Percentiles rank a stretch among this genome's conserved stretches.
These are phyloP conservation scores for Drosophila greeni DNA, from an alignment of 2,888 invertebrate genomes.

Conservation along the genomic window DNA sequence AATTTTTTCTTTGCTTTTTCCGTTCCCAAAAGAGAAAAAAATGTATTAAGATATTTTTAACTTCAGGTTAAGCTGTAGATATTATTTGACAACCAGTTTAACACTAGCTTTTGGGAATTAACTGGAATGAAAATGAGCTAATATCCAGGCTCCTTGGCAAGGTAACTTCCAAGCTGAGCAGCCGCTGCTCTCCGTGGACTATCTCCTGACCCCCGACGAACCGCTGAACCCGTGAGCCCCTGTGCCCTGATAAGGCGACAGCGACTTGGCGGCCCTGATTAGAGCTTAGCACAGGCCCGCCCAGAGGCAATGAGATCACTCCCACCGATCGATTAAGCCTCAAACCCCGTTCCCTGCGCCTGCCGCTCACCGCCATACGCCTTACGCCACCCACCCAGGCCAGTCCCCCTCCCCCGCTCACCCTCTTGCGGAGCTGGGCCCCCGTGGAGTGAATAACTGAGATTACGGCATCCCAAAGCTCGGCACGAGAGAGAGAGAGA, in stretches of 20 bases:
- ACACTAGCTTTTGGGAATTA: too few relatives aligned
- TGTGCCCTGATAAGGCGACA: slow-evolving; percentile 18
- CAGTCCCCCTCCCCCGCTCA: not conserved
- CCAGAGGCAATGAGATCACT: slow-evolving; percentile 27
- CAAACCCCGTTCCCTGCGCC: not conserved
- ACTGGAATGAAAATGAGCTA: not conserved
- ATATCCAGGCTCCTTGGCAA: not conserved
- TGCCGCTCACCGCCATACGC: not conserved
- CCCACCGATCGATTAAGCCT: slow-evolving; percentile 22
- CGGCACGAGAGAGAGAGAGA: slow-evolving; percentile 1
- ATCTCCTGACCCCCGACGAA: not conserved
- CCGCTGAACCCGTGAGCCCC: not conserved
- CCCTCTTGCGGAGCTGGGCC: slow-evolving; percentile 1
- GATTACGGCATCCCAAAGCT: slow-evolving; percentile 37
- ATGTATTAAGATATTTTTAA: too few relatives aligned
- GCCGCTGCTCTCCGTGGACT: not conserved
- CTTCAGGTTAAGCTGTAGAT: too few relatives aligned
- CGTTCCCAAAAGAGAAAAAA: too few relatives aligned
- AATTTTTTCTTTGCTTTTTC: too few relatives aligned
- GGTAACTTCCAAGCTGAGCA: not conserved
- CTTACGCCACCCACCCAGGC: slow-evolving; percentile 15
- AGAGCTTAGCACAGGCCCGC: slow-evolving; percentile 2
- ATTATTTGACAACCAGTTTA: not conserved
- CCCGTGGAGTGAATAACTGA: slow-evolving; percentile 16
- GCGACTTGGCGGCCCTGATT: slow-evolving; percentile 17